Base-by-base conservation (phyloP, 2,113 vertebrate genomes). In the Galeopterus variegatus region DNA sequence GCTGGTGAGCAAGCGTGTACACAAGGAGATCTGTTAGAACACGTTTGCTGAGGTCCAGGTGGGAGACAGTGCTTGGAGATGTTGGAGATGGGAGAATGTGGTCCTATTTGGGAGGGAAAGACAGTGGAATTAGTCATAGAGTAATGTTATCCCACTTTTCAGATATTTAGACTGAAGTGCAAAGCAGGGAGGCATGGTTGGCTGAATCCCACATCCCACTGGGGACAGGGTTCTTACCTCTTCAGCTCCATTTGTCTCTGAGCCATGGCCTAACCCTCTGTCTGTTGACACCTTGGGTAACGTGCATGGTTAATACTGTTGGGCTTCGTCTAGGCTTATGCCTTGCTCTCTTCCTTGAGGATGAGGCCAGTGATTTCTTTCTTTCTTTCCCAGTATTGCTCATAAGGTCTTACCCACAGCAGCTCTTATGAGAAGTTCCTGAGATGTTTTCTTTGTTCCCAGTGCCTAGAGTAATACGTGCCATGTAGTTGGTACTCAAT, bases 391-490 rank as follows among this genome's bases (percentile, higher is more conserved):
- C 48, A 11, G 14, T 31, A 19, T 58, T 21, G 13, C 26, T 8
- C 2, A 6, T 15, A 8, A 33, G 58, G 21, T 4, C 64, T 52
- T 50, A n/a, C 13, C 72, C 15, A 13, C 52, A 56, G 50, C 24
- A 58, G n/a, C n/a, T 28, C 48, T 28, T 15, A 6, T 1, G 28
- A 70, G 48, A 3, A 21, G 56, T 2, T 33, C 18, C 69, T 10
- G 48, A 36, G 54, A 60, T 28, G 15, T 1, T 76, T 33, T 65
- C 65, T 69, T n/a, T 73, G 31, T 31, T 13, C 52, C 41, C 31
- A 0, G 23, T 13, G n/a, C 31, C n/a, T 31, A 9, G 17, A 33
- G 15, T 0, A 24, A n/a, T 5, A 0, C 23, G 1, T 9, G 7
- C 24, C 80, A 3, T 24, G 28, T 1, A 3, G 19, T 12, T 72